phyloP scores from a whole-genome alignment of 1,140 invertebrate species.

The Macrocentrus cingulum region DNA sequence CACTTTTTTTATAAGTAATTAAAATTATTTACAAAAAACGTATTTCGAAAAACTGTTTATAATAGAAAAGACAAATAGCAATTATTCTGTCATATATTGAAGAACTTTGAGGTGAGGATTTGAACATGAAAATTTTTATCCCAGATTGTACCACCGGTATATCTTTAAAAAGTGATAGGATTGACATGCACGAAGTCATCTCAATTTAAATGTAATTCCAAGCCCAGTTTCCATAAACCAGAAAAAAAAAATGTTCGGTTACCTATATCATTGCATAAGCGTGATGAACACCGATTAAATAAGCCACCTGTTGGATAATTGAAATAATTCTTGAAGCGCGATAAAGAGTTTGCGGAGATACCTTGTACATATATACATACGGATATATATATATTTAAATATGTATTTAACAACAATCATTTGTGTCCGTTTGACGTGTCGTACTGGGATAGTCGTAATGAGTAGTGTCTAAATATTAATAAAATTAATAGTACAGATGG shows the following conservation, averaged over 20 bases:
- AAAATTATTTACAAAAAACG: no score
- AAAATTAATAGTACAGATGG: not conserved
- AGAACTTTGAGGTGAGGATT: no score
- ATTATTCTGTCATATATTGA: no score
- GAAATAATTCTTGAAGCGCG: constrained; percentile 14
- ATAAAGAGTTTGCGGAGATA: constrained; percentile 16
- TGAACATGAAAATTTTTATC: no score
- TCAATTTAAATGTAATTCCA: constrained; percentile 15
- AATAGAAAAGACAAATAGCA: no score
- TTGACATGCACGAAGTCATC: constrained; percentile 3
- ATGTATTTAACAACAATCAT: constrained; percentile 35
- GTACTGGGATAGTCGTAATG: constrained; percentile 24
- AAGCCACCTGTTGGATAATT: constrained; percentile 7
- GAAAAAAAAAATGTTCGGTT: no score
- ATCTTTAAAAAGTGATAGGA: not conserved
- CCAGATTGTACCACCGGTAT: no score
- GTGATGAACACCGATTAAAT: no score
- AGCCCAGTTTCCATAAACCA: no score
- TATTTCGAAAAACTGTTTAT: no score
- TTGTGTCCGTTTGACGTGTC: constrained; percentile 28
- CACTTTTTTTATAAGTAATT: no score
- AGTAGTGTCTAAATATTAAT: constrained; percentile 6
- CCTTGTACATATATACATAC: constrained; percentile 29
- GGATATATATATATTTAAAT: constrained; percentile 28
- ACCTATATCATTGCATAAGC: no score